Conservation (phyloP, 1,140 invertebrate genomes). For the Nilaparvata lugens region DNA sequence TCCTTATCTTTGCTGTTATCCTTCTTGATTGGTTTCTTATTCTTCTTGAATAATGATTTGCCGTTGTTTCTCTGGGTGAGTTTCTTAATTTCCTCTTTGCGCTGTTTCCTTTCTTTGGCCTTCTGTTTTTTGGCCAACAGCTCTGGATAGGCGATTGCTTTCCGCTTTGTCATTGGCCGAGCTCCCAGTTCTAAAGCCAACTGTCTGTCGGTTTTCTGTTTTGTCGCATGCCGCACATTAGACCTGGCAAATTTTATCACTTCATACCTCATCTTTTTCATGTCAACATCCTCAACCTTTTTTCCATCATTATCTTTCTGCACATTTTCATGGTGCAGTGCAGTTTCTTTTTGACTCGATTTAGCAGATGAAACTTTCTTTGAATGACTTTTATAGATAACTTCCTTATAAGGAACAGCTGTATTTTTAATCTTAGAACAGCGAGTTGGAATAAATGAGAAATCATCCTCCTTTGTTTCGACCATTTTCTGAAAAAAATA, state of each 20-base stretch:
- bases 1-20: not conserved
- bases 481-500: not conserved
- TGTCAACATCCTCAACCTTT: not conserved
- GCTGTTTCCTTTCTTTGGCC: not conserved
- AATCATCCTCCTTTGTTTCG: not conserved
- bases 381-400: not conserved
- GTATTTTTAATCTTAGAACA: not conserved
- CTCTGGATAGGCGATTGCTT: not conserved
- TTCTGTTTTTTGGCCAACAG: not conserved
- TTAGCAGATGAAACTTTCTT: not conserved
- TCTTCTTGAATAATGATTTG: not conserved
- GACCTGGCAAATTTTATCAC: not conserved
- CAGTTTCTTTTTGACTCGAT: not conserved
- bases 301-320: not conserved
- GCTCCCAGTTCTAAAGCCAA: not conserved
- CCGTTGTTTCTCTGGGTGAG: not conserved
- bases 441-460: not conserved
- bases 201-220: constrained; percentile 1
- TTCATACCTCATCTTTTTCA: not conserved
- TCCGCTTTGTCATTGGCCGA: not conserved
- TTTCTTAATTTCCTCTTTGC: not conserved
- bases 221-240: not conserved
- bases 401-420: not conserved
- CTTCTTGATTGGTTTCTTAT: not conserved
- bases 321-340: not conserved